Percentiles rank a stretch among this genome's conserved stretches.
phyloP scores from a whole-genome alignment of 2,888 invertebrate species.

The Drosophila quinaria region DNA sequence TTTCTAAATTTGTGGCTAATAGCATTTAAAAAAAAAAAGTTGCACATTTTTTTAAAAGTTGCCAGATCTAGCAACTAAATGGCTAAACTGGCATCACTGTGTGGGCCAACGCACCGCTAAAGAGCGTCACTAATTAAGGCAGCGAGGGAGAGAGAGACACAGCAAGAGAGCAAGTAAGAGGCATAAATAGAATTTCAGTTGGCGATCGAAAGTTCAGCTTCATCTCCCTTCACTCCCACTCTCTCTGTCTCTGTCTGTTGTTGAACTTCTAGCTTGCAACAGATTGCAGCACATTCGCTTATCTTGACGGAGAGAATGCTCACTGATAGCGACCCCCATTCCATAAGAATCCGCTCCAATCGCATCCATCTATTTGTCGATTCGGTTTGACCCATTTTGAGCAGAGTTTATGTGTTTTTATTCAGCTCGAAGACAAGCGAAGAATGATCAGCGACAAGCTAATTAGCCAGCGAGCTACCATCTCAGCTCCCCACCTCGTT shows the following conservation, averaged over 20 bases:
- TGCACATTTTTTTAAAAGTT: too few relatives aligned
- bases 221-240: neutral
- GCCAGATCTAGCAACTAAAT: too few relatives aligned
- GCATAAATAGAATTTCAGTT: conserved; percentile 42
- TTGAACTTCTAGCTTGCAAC: conserved; percentile 50
- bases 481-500: neutral
- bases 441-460: conserved; percentile 29
- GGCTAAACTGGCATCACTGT: too few relatives aligned
- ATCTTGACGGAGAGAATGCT: conserved; percentile 26
- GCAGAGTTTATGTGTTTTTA: conserved; percentile 15
- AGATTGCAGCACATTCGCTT: conserved; percentile 55
- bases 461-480: conserved; percentile 26
- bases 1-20: too few relatives aligned
- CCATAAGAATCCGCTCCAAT: neutral
- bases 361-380: conserved; percentile 16
- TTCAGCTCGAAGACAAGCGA: conserved; percentile 8
- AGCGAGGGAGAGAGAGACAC: conserved; percentile 9
- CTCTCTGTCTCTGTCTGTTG: neutral
- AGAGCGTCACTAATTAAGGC: conserved; percentile 52
- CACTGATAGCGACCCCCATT: conserved; percentile 35
- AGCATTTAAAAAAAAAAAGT: too few relatives aligned
- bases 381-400: conserved; percentile 52
- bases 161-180: conserved; percentile 5
- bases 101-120: conserved; percentile 67
- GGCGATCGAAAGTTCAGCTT: conserved; percentile 60